Base-by-base conservation (phyloP, 2,113 vertebrate genomes). In the Gymnogyps californianus region DNA sequence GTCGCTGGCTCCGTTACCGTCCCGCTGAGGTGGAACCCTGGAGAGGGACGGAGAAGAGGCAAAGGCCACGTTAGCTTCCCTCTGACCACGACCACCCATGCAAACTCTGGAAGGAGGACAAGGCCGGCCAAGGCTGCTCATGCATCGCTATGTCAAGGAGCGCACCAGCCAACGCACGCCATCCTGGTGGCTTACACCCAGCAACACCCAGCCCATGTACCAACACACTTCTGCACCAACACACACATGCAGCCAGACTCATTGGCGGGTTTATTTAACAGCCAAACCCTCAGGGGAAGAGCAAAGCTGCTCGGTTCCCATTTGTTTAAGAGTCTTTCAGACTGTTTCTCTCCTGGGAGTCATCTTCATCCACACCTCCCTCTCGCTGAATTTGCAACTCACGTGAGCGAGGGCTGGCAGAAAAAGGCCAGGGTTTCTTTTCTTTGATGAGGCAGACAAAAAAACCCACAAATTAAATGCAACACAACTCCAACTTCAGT, bases 11-110 rank as follows among this genome's bases (percentile, higher is more conserved):
- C 99, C 0, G 99, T 99, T 69, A 99, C 99, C 1, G 99, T 99
- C 89, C 99, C 99, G 4, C 99, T 99, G 95, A 99, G 99, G 96
- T 99, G 99, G 97, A 99, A 99, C 47, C 99, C 99, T 99, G 94
- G 52, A 98, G 95, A 96, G n/a, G 84, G 34, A 82, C 83, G 78
- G 57, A 76, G 87, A 77, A 89, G 18, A 82, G 11, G 13, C 31
- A 90, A 84, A 89, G 75, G 38, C 38, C 64, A 65, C 1, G 2
- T 87, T 80, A 93, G 77, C 40, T 71, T 89, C 42, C 34, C 26
- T 70, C 62, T 85, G 75, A 72, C 31, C 74, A 55, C 0, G 1
- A 11, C 16, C n/a, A 67, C 9, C 13, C 62, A 26, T 3, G 14
- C 16, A 85, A 75, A 55, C 47, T 76, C 59, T 26, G 36, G 40